Percentiles rank a stretch among this genome's conserved stretches.
Conservation (phyloP, 2,113 vertebrate genomes). For the Fulmarus glacialis region DNA sequence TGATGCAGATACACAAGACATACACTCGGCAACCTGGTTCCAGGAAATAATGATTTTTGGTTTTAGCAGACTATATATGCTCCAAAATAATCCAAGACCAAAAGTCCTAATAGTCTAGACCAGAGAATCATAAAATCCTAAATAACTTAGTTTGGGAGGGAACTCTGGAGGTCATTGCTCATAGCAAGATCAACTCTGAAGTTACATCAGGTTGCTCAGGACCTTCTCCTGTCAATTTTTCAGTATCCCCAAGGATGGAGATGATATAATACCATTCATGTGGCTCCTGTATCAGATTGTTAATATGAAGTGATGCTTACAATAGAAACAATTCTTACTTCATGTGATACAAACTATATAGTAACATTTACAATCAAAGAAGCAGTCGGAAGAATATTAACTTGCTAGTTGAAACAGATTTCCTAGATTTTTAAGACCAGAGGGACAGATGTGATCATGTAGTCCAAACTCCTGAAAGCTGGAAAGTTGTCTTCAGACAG, state of each 20-base stretch:
- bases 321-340: neutral
- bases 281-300: neutral
- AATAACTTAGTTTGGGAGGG: neutral
- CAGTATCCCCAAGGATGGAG: neutral
- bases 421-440: neutral
- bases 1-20: rapidly evolving
- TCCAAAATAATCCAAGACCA: neutral
- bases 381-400: neutral
- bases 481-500: neutral
- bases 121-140: neutral
- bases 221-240: neutral
- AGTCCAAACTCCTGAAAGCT: neutral
- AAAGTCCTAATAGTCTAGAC: neutral
- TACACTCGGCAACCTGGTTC: neutral
- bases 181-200: neutral
- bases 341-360: neutral
- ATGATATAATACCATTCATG: neutral
- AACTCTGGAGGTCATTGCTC: neutral
- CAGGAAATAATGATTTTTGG: neutral
- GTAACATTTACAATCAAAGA: neutral
- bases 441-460: neutral
- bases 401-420: neutral
- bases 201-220: neutral
- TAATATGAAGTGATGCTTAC: neutral
- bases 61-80: neutral